Evolutionary conservation across 1,140 invertebrate species (phyloP).

Genomic region (Diachasmimorpha longicaudata): DNA sequence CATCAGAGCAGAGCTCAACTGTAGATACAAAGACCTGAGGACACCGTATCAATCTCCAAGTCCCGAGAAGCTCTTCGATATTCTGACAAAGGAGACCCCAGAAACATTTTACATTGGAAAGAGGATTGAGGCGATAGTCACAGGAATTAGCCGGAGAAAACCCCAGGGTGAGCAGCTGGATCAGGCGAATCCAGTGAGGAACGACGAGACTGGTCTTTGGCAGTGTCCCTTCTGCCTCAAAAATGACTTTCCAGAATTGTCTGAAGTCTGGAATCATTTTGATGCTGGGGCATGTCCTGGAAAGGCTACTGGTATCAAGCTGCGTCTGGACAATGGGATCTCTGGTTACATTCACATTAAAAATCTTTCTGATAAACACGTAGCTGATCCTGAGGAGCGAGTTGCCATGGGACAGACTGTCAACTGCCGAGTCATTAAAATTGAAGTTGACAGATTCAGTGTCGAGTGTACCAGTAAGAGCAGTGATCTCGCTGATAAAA

Average conservation of each 20-base stretch:
- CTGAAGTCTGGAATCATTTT: slow-evolving; percentile 98
- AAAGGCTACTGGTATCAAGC: slow-evolving; percentile 88
- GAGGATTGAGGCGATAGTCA: slow-evolving; percentile 78
- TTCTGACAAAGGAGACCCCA: slow-evolving; percentile 95
- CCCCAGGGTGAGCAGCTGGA: slow-evolving; percentile 93
- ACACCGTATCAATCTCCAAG: slow-evolving; percentile 79
- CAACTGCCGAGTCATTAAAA: slow-evolving; percentile 93
- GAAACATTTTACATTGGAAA: slow-evolving; percentile 95
- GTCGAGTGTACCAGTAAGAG: slow-evolving; percentile 94
- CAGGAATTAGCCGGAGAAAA: slow-evolving; percentile 81
- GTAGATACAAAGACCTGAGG: slow-evolving; percentile 93
- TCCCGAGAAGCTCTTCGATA: slow-evolving; percentile 89
- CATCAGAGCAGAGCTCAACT: slow-evolving; percentile 94
- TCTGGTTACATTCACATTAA: slow-evolving; percentile 95
- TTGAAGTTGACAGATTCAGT: slow-evolving; percentile 93
- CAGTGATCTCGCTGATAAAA: slow-evolving; percentile 90
- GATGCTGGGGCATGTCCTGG: slow-evolving; percentile 95
- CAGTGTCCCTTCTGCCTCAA: slow-evolving; percentile 97
- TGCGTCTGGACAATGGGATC: slow-evolving; percentile 92
- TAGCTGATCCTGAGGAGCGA: slow-evolving; percentile 90
- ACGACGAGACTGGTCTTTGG: slow-evolving; percentile 94
- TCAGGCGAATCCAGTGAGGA: slow-evolving; percentile 92
- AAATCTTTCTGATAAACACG: slow-evolving; percentile 93
- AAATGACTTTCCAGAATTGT: slow-evolving; percentile 93
- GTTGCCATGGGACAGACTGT: slow-evolving; percentile 88